Evolutionary conservation across 2,888 invertebrate genomes (phyloP).

Genomic region (Corythucha ciliata): DNA sequence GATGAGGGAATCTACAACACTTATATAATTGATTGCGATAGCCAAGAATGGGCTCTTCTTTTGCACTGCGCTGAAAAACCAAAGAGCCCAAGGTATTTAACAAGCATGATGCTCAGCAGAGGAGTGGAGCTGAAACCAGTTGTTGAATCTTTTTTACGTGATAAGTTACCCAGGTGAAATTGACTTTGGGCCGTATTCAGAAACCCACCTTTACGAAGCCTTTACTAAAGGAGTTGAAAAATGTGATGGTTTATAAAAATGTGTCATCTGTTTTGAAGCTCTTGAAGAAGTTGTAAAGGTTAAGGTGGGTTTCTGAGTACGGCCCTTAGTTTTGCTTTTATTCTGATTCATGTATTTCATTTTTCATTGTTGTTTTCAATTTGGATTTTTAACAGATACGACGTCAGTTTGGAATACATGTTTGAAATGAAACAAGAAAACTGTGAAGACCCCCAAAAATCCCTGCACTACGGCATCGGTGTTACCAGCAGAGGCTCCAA

Average conservation of each 20-base stretch:
- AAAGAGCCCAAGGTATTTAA: constrained; percentile 66
- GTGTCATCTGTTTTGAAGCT: too few species aligned
- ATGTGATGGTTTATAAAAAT: too few species aligned
- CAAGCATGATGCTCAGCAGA: constrained; percentile 70
- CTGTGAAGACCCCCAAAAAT: constrained; percentile 41
- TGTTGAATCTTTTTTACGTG: constrained; percentile 62
- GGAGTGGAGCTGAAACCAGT: constrained; percentile 51
- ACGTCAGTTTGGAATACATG: constrained; percentile 76
- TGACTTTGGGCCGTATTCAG: too few species aligned
- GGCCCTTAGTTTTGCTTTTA: too few species aligned
- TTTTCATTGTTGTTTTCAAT: too few species aligned
- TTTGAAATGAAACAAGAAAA: constrained; percentile 69
- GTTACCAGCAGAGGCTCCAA: too few species aligned
- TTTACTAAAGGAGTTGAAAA: too few species aligned
- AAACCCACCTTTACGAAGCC: too few species aligned
- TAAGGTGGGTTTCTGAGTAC: too few species aligned
- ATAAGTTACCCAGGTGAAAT: constrained; percentile 54
- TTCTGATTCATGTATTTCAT: too few species aligned
- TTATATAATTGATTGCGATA: constrained; percentile 75
- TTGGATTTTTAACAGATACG: too few species aligned
- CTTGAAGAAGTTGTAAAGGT: too few species aligned
- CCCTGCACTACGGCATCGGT: constrained; percentile 27
- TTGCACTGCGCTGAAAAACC: constrained; percentile 80
- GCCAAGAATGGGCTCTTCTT: constrained; percentile 69
- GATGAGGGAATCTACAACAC: constrained; percentile 78